These are phyloP conservation scores for Cyaniris semiargus DNA, from an alignment of 2,888 invertebrate genomes.

Conservation along the genomic window DNA sequence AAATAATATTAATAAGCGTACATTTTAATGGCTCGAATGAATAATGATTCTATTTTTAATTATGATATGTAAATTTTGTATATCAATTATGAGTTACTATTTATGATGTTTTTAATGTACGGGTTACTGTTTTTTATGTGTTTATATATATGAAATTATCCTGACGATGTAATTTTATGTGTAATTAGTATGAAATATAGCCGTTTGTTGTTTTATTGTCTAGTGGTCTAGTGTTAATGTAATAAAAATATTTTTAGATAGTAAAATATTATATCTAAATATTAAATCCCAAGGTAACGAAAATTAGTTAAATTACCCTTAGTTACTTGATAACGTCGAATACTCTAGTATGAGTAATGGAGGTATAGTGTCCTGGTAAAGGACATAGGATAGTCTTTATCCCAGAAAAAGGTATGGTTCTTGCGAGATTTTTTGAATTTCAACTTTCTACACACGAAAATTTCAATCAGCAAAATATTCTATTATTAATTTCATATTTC, in stretches of 20 bases:
- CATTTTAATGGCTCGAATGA: slow-evolving; percentile 28
- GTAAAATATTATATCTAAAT: background rate
- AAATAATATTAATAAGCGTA: slow-evolving; percentile 27
- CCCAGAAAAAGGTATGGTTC: too few relatives aligned
- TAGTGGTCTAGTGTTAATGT: slow-evolving; percentile 4
- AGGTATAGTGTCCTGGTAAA: too few relatives aligned
- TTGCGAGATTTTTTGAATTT: too few relatives aligned
- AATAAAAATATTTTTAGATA: background rate
- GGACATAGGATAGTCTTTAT: too few relatives aligned
- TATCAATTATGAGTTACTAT: slow-evolving; percentile 17
- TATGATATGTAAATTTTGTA: slow-evolving; percentile 29
- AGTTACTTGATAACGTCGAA: too few relatives aligned
- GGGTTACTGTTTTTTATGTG: slow-evolving; percentile 26
- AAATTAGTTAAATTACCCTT: too few relatives aligned
- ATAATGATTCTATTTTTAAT: slow-evolving; percentile 30
- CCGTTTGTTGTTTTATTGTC: background rate
- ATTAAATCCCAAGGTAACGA: background rate
- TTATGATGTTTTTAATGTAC: slow-evolving; percentile 27
- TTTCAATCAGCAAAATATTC: too few relatives aligned
- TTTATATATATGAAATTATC: slow-evolving; percentile 30
- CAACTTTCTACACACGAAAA: too few relatives aligned
- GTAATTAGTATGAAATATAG: slow-evolving; percentile 23
- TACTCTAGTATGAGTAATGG: too few relatives aligned
- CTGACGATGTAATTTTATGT: slow-evolving; percentile 25
- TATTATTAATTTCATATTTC: too few relatives aligned